Percentiles rank a stretch among this genome's conserved stretches.
phyloP scores from a whole-genome alignment of 1,140 invertebrate genomes.

The Leptopilina clavipes region DNA sequence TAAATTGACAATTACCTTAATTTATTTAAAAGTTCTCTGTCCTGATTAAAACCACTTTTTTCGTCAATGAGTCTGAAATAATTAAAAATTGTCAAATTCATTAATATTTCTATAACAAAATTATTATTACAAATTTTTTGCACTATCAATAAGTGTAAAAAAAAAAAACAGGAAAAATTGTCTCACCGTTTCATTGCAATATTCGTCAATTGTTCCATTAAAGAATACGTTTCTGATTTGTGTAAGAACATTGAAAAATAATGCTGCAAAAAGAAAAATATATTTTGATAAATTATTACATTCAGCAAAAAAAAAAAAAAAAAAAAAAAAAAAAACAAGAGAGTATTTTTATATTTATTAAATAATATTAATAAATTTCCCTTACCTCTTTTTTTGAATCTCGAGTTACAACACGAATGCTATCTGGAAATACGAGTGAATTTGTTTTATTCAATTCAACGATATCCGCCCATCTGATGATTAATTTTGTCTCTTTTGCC shows the following conservation, averaged over 20 bases:
- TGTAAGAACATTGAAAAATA: conserved; percentile 93
- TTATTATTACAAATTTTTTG: too few species aligned
- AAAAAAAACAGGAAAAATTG: conserved; percentile 38
- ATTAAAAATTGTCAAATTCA: conserved; percentile 38
- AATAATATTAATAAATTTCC: too few species aligned
- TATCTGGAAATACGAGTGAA: conserved; percentile 89
- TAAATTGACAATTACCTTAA: conserved; percentile 81
- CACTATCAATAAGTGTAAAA: too few species aligned
- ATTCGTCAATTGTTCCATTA: conserved; percentile 97
- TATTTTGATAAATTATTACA: too few species aligned
- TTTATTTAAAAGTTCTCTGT: conserved; percentile 87
- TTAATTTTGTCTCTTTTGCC: conserved; percentile 91
- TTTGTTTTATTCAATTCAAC: conserved; percentile 84
- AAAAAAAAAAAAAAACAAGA: too few species aligned
- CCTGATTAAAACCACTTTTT: conserved; percentile 88
- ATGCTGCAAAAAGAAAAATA: conserved; percentile 80
- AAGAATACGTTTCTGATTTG: conserved; percentile 90
- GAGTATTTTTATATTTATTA: too few species aligned
- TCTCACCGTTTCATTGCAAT: conserved; percentile 95
- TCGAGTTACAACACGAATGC: conserved; percentile 88
- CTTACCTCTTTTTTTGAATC: conserved; percentile 82
- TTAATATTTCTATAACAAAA: too few species aligned
- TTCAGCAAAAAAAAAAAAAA: too few species aligned
- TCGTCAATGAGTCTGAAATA: conserved; percentile 86
- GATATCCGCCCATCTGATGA: conserved; percentile 90